Base-by-base conservation (phyloP, 2,113 vertebrate genomes). In the Vanacampus margaritifer region DNA sequence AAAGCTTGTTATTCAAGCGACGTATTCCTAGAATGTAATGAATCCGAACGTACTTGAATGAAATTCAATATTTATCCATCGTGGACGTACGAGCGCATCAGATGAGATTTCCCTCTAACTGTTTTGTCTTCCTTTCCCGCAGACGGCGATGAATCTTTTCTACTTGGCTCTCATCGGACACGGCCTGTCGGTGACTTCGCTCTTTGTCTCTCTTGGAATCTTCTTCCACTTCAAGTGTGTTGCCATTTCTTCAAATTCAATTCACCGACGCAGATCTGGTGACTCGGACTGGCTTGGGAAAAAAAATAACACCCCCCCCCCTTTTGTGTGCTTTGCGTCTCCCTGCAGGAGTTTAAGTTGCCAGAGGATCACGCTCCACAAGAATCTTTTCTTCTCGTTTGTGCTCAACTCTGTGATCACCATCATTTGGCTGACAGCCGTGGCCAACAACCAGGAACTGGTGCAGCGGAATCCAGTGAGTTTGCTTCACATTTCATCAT, bases 191-290 rank as follows among this genome's bases (percentile, higher is more conserved):
- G 90, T 99, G 79, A 91, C 87, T 54, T 97, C 97, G 0, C 90
- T 99, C 73, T 87, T 98, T 53, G 90, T 98, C 83, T 99, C 97
- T 26, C 93, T 99, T 26, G 93, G 87, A 67, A 99, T 99, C 87
- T 99, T 99, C 89, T 97, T 96, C 86, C 95, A 98, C 85, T 99
- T 99, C 90, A 98, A 96, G 97, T 99, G 91, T 93, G 97, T 94
- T n/a, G 21, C 32, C 28, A 3, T 32, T 21, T 43, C 24, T 65
- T 36, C 36, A 23, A 3, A 6, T 12, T 13, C 16, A 1, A 17
- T 13, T 0, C 21, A 3, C 8, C 0, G 2, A 26, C 5, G 24
- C 54, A 6, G 5, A 57, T 32, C 26, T 32, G 3, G 7, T 28
- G 54, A 41, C 62, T 5, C 23, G 1, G 12, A 12, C 0, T 24